These are phyloP conservation scores for Sphenodon punctatus DNA, from an alignment of 2,797 vertebrate species.

Conservation along the genomic window DNA sequence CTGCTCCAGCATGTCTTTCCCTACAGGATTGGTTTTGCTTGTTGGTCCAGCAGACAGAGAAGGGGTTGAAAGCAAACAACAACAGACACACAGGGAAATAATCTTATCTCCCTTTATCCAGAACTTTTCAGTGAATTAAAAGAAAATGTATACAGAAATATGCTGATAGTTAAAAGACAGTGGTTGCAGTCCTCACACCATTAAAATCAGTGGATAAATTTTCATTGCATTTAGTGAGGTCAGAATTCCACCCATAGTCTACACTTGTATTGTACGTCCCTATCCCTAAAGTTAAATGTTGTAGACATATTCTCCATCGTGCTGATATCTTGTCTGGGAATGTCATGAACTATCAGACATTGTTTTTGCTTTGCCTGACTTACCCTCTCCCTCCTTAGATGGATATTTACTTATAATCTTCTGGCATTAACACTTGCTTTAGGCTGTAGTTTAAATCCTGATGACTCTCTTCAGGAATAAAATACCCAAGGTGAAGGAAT, in stretches of 20 bases:
- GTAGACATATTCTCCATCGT: constrained; percentile 39
- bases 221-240: not conserved
- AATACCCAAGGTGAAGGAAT: not conserved
- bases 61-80: not conserved
- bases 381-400: not conserved
- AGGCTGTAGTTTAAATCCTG: constrained; percentile 16
- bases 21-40: not conserved
- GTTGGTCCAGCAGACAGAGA: not conserved
- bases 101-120: not conserved
- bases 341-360: constrained; percentile 42
- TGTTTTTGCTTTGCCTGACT: constrained; percentile 24
- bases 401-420: not conserved
- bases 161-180: not conserved
- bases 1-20: constrained; percentile 16
- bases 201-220: no score
- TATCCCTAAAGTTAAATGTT: constrained; percentile 17
- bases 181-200: no score
- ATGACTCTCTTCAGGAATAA: constrained; percentile 14
- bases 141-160: not conserved
- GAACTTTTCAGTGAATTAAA: not conserved
- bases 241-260: not conserved
- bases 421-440: constrained; percentile 3
- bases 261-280: constrained; percentile 7
- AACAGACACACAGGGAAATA: not conserved
- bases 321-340: constrained; percentile 36